Percentiles rank a stretch among this genome's conserved stretches.
Evolutionary conservation across 2,888 invertebrate species (phyloP).

Genomic region (Globia sparganii): DNA sequence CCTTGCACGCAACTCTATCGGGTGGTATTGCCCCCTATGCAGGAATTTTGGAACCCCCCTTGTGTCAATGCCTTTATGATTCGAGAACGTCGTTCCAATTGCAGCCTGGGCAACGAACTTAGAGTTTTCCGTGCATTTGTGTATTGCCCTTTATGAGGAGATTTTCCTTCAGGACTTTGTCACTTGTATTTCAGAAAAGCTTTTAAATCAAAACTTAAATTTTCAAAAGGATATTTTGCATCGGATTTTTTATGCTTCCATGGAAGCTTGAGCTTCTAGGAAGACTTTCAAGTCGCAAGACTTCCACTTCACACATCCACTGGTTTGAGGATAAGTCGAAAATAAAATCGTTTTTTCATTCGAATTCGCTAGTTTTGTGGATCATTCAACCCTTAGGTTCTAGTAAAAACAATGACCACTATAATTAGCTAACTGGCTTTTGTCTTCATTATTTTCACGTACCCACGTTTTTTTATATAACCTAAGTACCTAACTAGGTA

Average conservation of each 20-base stretch:
- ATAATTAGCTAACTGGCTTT: not conserved
- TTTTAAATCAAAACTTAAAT: no score
- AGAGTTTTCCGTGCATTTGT: conserved; percentile 33
- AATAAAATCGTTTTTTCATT: not conserved
- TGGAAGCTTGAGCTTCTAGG: not conserved
- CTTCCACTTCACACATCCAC: not conserved
- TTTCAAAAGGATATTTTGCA: not conserved
- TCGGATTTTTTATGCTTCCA: no score
- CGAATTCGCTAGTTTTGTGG: not conserved
- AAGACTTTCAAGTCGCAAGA: not conserved
- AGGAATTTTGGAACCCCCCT: conserved; percentile 74
- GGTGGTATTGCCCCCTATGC: conserved; percentile 66
- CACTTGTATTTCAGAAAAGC: not conserved
- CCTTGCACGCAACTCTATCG: conserved; percentile 67
- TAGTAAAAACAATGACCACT: conserved; percentile 5
- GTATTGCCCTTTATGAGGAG: conserved; percentile 11
- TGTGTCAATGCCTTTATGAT: conserved; percentile 77
- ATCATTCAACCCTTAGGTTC: not conserved
- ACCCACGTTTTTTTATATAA: not conserved
- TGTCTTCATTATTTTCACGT: not conserved
- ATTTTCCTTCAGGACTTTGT: conserved; percentile 7
- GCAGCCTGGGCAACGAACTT: conserved; percentile 74
- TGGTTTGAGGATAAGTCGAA: not conserved
- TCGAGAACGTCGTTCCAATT: conserved; percentile 75
- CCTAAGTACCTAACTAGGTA: no score